Evolutionary conservation across 1,140 invertebrate genomes (phyloP), one percentile per base, ranked within the genome.

Genomic region (Drosophila navojoa): DNA sequence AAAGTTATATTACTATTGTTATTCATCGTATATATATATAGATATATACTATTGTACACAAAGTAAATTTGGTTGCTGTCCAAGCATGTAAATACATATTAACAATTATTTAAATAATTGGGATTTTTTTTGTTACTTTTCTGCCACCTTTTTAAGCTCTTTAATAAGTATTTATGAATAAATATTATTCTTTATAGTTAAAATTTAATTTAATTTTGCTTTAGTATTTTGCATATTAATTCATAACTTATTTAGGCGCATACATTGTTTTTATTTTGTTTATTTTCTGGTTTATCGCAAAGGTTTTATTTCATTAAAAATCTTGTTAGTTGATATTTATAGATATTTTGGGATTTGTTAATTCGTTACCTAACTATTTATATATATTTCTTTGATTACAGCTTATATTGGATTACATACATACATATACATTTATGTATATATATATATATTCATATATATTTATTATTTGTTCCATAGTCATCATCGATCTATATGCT

Each of bases 361-460:
- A 75, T 85, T 78, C 38, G 59, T 86, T 87, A 76, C 81, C 80
- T 82, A 82, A 74, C 80, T 82, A 82, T 63, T 59, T 15, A 63
- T 45, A 45, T 22, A 40, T 47, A 52, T 27, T n/a, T 58, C 27
- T 3, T 29, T 29, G 27, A 29, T 29, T 29, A 29, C 27, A 29
- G 6, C 5, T 5, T 29, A 29, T 29, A 29, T 29, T 29, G 27
- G 27, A 1, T 29, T 45, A 47, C 45, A 59, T n/a, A n/a, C 9
- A 44, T 22, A 22, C 19, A 22, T 22, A 22, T 22, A 22, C 9
- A 11, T 45, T 16, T 5, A 44, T 47, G 25, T 22, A 40, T 40
- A 44, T 27, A 19, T 52, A 42, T 53, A 35, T 53, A 54, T 55
- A 59, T 13, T 52, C 42, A 49, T 32, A 22, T 42, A n/a, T 27